These are phyloP conservation scores for Leucania comma DNA, from an alignment of 2,888 invertebrate genomes.

Conservation along the genomic window DNA sequence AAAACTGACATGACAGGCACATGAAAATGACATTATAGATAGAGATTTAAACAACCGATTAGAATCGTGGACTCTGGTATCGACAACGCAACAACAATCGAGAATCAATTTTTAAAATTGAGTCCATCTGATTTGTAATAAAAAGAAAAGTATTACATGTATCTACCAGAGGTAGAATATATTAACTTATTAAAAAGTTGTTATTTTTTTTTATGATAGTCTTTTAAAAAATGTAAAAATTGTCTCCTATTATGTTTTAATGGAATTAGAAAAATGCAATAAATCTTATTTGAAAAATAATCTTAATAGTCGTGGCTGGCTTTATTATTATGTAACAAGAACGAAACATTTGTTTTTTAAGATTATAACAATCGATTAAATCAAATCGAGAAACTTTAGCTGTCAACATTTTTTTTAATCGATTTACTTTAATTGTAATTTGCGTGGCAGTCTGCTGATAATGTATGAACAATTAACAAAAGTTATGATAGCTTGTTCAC, in stretches of 20 bases:
- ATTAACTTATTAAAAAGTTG: too few relatives aligned
- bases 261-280: neutral
- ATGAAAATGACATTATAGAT: conserved; percentile 10
- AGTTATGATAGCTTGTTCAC: conserved; percentile 16
- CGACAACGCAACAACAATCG: neutral
- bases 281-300: neutral
- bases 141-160: too few relatives aligned
- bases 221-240: too few relatives aligned
- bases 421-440: neutral
- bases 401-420: neutral
- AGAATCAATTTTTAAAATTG: neutral
- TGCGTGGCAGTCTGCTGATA: too few relatives aligned
- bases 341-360: too few relatives aligned
- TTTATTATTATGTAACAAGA: too few relatives aligned
- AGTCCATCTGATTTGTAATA: too few relatives aligned
- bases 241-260: too few relatives aligned
- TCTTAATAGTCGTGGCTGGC: too few relatives aligned
- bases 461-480: neutral
- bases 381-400: neutral
- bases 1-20: neutral
- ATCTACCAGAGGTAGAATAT: too few relatives aligned
- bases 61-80: neutral
- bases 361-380: neutral
- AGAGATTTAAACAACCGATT: conserved; percentile 5
- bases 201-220: too few relatives aligned